Evolutionary conservation across 2,113 vertebrate species (phyloP).

Genomic region (Thunnus thynnus): DNA sequence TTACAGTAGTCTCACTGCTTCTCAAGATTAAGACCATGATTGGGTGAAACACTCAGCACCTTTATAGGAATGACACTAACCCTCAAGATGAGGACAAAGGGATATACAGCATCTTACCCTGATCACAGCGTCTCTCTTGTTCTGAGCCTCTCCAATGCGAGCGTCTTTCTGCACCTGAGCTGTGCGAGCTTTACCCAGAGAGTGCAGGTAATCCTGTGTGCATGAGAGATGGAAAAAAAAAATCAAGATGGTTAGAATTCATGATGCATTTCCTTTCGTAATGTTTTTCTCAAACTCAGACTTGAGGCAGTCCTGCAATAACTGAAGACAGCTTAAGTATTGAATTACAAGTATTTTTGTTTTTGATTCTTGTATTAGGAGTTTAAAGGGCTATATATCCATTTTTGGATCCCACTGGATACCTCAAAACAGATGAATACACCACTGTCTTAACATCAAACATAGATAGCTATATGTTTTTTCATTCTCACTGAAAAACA

Average conservation of each 20-base stretch:
- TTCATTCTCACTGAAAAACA: no score
- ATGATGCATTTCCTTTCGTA: no score
- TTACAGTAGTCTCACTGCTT: not conserved
- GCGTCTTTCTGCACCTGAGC: slow-evolving; percentile 94
- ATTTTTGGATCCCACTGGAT: no score
- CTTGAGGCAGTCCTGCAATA: no score
- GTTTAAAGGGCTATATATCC: no score
- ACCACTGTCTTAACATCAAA: no score
- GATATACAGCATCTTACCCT: slow-evolving; percentile 79
- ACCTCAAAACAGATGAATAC: no score
- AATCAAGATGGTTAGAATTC: not conserved
- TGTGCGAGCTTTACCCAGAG: slow-evolving; percentile 91
- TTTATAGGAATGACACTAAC: not conserved
- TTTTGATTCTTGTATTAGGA: no score
- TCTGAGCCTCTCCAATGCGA: slow-evolving; percentile 91
- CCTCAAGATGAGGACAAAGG: not conserved
- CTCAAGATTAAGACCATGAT: not conserved
- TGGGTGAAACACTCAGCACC: not conserved
- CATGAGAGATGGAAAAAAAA: not conserved
- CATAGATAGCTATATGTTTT: no score
- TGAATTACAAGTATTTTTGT: no score
- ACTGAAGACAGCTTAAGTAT: no score
- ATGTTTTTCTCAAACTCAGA: no score
- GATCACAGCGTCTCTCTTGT: slow-evolving; percentile 93
- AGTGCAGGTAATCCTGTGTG: slow-evolving; percentile 90